Conservation (phyloP, 1,140 invertebrate genomes). For the Drosophila leontia region DNA sequence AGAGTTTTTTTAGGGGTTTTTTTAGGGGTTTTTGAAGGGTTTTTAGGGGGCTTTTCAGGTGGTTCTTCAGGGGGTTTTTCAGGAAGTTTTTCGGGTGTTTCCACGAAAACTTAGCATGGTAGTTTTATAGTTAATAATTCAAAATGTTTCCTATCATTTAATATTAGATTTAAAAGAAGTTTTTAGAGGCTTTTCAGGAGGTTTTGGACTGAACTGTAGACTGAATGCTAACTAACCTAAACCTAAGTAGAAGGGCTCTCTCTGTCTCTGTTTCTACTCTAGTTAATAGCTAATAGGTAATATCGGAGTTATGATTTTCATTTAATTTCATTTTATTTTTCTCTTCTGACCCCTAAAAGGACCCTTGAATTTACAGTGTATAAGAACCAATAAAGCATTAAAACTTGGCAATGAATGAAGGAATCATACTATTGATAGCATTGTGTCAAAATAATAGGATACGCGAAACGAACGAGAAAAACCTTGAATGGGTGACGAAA, state of each 20-base stretch:
- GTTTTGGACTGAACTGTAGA: not conserved
- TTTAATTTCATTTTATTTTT: not conserved
- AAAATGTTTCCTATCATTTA: no score
- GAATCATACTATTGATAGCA: conserved; percentile 6
- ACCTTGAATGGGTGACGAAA: conserved; percentile 59
- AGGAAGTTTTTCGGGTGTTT: not conserved
- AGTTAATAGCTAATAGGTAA: not conserved
- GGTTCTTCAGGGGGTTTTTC: not conserved
- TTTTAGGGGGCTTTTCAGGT: not conserved
- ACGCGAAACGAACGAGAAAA: conserved; percentile 24
- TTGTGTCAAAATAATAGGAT: conserved; percentile 5
- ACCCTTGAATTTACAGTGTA: not conserved
- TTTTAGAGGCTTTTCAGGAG: not conserved
- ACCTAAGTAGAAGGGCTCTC: no score
- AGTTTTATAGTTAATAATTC: no score
- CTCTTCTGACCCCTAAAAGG: not conserved
- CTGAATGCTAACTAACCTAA: no score
- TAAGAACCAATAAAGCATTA: not conserved
- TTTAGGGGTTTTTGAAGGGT: not conserved
- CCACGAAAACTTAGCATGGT: no score
- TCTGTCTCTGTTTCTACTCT: no score
- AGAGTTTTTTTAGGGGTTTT: not conserved
- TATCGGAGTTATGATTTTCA: not conserved
- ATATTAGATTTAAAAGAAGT: no score
- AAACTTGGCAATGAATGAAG: not conserved